A percentile compares a stretch with the other conserved stretches of the same genome.
phyloP scores from a whole-genome alignment of 2,797 vertebrate genomes.

The Paedocypris micromegethes region DNA sequence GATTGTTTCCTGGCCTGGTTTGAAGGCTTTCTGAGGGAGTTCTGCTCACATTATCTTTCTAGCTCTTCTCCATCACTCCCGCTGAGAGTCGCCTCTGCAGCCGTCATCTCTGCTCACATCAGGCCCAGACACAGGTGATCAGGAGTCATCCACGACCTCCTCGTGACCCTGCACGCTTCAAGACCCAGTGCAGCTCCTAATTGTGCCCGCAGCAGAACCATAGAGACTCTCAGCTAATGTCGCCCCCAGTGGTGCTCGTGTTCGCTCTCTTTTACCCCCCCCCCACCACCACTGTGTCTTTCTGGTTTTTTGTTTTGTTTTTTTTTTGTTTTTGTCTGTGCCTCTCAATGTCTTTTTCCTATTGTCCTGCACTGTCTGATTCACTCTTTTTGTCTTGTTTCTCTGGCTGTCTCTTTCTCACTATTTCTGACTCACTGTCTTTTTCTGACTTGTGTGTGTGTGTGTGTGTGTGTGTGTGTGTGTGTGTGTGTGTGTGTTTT shows the following conservation, averaged over 20 bases:
- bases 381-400: no score
- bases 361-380: no score
- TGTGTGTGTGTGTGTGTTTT: no score
- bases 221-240: conserved; percentile 35
- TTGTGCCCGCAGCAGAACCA: conserved; percentile 37
- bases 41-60: conserved; percentile 1
- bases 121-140: conserved; percentile 32
- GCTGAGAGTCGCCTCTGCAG: conserved; percentile 11
- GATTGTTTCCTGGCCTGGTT: conserved; percentile 36
- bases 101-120: conserved; percentile 25
- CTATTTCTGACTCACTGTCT: no score
- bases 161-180: conserved; percentile 7
- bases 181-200: conserved; percentile 23
- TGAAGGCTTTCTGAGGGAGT: conserved; percentile 29
- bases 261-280: conserved; percentile 32
- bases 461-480: no score
- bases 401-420: no score
- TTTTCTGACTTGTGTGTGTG: no score
- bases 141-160: conserved; percentile 26
- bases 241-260: conserved; percentile 27
- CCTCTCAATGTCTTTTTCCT: no score
- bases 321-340: no score
- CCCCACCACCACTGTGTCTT: no score
- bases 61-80: conserved; percentile 7
- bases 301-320: no score